Base-by-base conservation (phyloP, 2,888 invertebrate genomes). In the Bellardia pandia region DNA sequence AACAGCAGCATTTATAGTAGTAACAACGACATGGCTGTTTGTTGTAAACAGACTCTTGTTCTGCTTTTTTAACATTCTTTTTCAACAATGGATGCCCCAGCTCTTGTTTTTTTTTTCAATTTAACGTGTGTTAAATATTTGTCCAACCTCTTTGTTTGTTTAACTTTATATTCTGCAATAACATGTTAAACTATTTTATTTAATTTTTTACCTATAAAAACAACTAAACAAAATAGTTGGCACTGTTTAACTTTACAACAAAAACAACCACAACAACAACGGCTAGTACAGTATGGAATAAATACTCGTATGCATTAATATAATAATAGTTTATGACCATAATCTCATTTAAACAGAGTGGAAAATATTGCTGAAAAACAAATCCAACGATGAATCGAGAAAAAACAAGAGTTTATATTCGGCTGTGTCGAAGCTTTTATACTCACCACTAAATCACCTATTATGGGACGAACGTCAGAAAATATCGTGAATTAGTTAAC, bases 121-220 rank as follows among this genome's bases (percentile, higher is more conserved):
- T 77, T 62, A 74, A 81, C 56, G 72, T 87, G 81, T 81, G 72
- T 77, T 85, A 87, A 84, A 85, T 78, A 78, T 81, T 87, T 74
- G 60, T 78, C 48, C 71, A 80, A 78, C 71, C 80, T 68, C 68
- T 76, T 74, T 83, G 56, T 83, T 85, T 78, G 83, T 72, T 84
- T 76, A 83, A 83, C 58, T 75, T 30, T 53, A 53, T 71, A 9
- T 64, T 60, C 33, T 85, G 45, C 48, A 60, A 72, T 62, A 86
- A 78, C 74, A 78, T 37, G 83, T 14, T 56, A 64, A 64, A 83
- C 53, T 62, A n/a, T 14, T 16, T 69, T 14, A 30, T 8, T n/a
- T 33, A 14, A 37, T 45, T 64, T 58, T 62, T 76, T 45, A 58
- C 40, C 62, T 53, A 3, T 72, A 53, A 45, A 86, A 81, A 51